Evolutionary conservation across 2,888 invertebrate species (phyloP).

Genomic region (Strigamia maritima): DNA sequence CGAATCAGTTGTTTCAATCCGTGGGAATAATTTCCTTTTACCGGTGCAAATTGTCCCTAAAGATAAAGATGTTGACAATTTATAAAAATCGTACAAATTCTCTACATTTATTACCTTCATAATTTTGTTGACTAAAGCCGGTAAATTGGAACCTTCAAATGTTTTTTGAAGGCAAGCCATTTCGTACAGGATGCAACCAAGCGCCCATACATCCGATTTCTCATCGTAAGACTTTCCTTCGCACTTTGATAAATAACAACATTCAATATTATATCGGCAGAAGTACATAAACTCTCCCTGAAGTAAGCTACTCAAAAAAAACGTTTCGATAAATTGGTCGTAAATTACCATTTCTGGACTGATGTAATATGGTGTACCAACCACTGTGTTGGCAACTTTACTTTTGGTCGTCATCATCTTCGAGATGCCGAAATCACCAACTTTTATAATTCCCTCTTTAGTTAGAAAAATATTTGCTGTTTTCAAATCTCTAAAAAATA

Average conservation of each 20-base stretch:
- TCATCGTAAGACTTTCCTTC: constrained; percentile 72
- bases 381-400: constrained; percentile 64
- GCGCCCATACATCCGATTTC: constrained; percentile 74
- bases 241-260: no score
- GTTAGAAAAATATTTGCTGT: constrained; percentile 79
- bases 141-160: constrained; percentile 69
- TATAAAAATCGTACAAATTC: not conserved
- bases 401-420: constrained; percentile 66
- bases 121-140: constrained; percentile 67
- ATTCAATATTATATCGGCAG: no score
- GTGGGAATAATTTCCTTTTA: constrained; percentile 64
- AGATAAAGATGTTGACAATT: constrained; percentile 14
- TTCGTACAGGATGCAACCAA: constrained; percentile 73
- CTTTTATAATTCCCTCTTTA: constrained; percentile 64
- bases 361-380: constrained; percentile 71
- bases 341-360: constrained; percentile 66
- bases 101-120: no score
- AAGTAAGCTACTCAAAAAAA: no score
- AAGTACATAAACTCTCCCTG: no score
- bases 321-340: no score
- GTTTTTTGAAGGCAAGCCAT: constrained; percentile 68
- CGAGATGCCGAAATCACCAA: constrained; percentile 73
- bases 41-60: constrained; percentile 65
- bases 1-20: constrained; percentile 62
- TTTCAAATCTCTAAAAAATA: constrained; percentile 80